Evolutionary conservation across 2,113 vertebrate genomes (phyloP), one percentile per base, ranked within the genome.

Genomic region (Channa argus): DNA sequence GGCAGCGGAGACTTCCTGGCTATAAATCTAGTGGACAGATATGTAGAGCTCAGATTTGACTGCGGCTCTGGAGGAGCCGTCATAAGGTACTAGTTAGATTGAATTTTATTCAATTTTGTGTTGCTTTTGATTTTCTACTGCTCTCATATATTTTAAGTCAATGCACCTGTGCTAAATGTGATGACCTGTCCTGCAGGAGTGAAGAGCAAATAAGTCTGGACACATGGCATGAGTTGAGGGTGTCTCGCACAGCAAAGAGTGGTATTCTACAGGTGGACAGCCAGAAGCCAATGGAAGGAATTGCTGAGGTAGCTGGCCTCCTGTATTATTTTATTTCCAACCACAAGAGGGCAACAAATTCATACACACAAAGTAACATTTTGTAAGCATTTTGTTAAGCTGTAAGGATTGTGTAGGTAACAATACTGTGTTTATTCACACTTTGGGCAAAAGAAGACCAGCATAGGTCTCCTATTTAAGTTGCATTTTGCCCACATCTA

Each of bases 31-130:
- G 94, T 91, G 54, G 92, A 89, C 44, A 89, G 96, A 88, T 95
- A 95, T 0, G 93, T 99, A 85, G 97, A 98, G 84, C 96, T 99
- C 92, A 95, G 96, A 82, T 99, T 99, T 8, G 97, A 99, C 93
- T 99, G 98, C 7, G 97, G 98, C 62, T 98, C 98, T 4, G 98
- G 97, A 56, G 95, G 94, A 0, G 93, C 96, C 5, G 64, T 95
- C 2, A 96, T 99, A 90, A 96, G 97, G 97, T 97, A 88, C 88
- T 43, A 11, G 13, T 71, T 37, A 33, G 13, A 37, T 45, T 12
- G 6, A 11, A 2, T 49, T 1, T 67, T 8, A 5, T 12, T 36
- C 15, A 38, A 0, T 56, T 46, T 5, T 55, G 12, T 52, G 5
- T 62, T 3, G 38, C 12, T 13, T 46, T 41, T 6, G 5, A 34